Conservation (phyloP, 2,888 invertebrate genomes). For the Eurois occulta region DNA sequence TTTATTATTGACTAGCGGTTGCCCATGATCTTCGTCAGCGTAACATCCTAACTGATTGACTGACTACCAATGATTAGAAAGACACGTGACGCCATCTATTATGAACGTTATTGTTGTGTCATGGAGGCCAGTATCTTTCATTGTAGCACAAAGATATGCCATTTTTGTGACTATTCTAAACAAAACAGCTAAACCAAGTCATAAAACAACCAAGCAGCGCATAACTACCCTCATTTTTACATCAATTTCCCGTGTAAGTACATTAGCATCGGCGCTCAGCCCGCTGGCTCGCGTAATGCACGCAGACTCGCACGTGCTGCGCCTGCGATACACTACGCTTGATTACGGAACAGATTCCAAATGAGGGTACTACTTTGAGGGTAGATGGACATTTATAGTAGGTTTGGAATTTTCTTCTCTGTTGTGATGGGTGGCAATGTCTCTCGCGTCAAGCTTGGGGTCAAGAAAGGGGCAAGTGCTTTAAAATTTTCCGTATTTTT, state of each 20-base stretch:
- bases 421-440: not conserved
- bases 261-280: conserved; percentile 73
- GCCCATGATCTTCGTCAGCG: no score
- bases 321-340: conserved; percentile 54
- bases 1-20: not conserved
- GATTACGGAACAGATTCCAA: conserved; percentile 38
- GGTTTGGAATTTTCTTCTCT: not conserved
- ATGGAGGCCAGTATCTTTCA: no score
- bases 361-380: conserved; percentile 16
- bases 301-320: conserved; percentile 71
- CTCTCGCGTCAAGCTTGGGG: not conserved
- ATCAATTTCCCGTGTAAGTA: conserved; percentile 58
- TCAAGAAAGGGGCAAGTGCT: not conserved
- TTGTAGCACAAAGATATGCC: no score
- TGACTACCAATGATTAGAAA: no score
- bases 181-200: not conserved
- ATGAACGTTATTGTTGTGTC: no score
- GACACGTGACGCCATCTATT: no score
- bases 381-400: not conserved
- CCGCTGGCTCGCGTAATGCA: conserved; percentile 70
- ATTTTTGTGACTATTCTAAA: not conserved
- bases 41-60: no score
- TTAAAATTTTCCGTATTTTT: not conserved
- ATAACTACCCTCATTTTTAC: conserved; percentile 44
- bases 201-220: not conserved